Base-by-base conservation (phyloP, 2,888 invertebrate species). In the Ferdinandea cuprea region DNA sequence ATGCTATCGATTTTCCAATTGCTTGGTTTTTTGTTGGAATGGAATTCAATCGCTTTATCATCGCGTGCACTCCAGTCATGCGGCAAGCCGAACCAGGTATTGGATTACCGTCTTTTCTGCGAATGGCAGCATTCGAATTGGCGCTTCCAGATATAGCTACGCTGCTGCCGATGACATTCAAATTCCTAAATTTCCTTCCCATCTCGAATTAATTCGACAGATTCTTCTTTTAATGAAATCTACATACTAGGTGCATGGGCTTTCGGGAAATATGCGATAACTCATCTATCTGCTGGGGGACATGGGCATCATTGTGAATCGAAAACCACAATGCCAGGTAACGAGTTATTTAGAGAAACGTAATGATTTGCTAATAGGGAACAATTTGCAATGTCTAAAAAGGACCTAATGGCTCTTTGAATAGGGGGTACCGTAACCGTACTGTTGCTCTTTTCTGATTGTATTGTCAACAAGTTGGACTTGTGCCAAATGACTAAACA, bases 391-490 rank as follows among this genome's bases (percentile, higher is more conserved):
- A 56, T 73, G 76, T 63, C 63, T 71, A 37, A 46, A 76, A 69
- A 37, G 44, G 35, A 74, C 63, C 58, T 74, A 65, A 80, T 74
- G 74, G 68, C 35, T 73, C 30, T 35, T 65, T 50, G 42, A 69
- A 65, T 65, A 40, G 4, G 3, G 52, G 30, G 59, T 73, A 73
- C 66, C 56, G 80, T 74, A 73, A 56, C 68, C 13, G 42, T 54
- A 54, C 30, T 13, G 44, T 9, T 19, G 6, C 40, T 30, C n/a
- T 25, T 13, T 46, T 59, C 32, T 63, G 81, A 71, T 76, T 81
- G 54, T 76, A 71, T 76, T 81, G 76, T 81, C 81, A 81, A 81
- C 81, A 81, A 81, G 81, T 81, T 81, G 81, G 81, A 71, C 19
- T 17, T 66, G 40, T 65, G 81, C 81, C 77, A 81, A 17, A 25